A percentile compares a stretch with the other conserved stretches of the same genome.
These are phyloP conservation scores for Cryptus armator DNA, from an alignment of 2,888 invertebrate genomes.

Conservation along the genomic window DNA sequence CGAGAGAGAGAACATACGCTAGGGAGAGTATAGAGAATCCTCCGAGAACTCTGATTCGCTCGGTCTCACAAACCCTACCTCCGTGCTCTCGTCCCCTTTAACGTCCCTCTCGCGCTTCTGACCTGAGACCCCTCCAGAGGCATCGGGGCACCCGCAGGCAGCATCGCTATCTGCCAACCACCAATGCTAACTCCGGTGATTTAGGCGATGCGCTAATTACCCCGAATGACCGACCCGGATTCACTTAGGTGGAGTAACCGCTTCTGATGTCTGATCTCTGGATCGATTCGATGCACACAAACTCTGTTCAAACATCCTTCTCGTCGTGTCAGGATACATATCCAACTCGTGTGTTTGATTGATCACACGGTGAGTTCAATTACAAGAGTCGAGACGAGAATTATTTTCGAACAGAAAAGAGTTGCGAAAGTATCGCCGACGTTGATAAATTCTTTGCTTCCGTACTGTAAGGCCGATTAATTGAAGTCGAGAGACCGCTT, in stretches of 20 bases:
- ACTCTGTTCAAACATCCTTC: conserved; percentile 18
- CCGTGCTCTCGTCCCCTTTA: conserved; percentile 21
- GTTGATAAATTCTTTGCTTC: conserved; percentile 30
- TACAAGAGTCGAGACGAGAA: too few relatives aligned
- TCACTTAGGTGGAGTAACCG: conserved; percentile 75
- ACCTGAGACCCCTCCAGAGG: conserved; percentile 61
- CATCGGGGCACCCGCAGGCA: conserved; percentile 80
- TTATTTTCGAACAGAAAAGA: neutral
- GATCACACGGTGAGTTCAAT: neutral
- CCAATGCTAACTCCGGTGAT: conserved; percentile 79
- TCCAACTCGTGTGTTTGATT: conserved; percentile 15
- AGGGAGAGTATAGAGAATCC: conserved; percentile 17
- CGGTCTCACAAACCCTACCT: conserved; percentile 47
- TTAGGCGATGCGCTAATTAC: conserved; percentile 83
- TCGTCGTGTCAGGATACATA: conserved; percentile 33
- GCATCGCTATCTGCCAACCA: conserved; percentile 77
- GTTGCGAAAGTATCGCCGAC: neutral
- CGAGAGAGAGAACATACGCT: conserved; percentile 37
- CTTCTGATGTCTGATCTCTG: conserved; percentile 48
- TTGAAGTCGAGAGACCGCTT: conserved; percentile 7
- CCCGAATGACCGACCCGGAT: conserved; percentile 78
- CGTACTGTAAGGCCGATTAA: conserved; percentile 32
- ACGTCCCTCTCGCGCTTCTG: conserved; percentile 57
- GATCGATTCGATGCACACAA: conserved; percentile 9
- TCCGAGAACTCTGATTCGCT: conserved; percentile 54